Base-by-base conservation (phyloP, 2,113 vertebrate genomes). In the Capreolus pygargus region DNA sequence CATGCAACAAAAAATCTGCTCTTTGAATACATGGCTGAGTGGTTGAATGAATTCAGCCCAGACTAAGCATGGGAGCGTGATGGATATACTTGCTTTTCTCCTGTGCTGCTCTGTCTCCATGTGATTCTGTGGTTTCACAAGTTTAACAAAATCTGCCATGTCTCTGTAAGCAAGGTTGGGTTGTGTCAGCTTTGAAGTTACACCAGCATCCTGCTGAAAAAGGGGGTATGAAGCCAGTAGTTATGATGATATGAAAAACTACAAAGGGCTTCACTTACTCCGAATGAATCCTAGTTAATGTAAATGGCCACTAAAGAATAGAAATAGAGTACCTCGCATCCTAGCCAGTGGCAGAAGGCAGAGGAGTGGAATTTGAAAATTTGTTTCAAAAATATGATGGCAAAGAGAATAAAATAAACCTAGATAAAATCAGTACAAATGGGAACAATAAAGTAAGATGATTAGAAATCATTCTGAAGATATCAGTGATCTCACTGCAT, bases 331-430 rank as follows among this genome's bases (percentile, higher is more conserved):
- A 4, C 27, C 12, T 54, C 74, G 88, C 1, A 14, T 60, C 19
- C 60, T 67, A 93, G 58, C 58, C 43, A 92, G 79, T 23, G 25
- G 23, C 13, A 50, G 19, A 3, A 25, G 23, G 6, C 2, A 7
- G 6, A 70, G 17, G 15, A 79, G 19, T 47, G 8, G 47, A 58
- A 76, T 93, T 86, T 52, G 55, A 93, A 93, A 74, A 30, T 47
- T 54, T 55, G 27, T 95, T 88, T 94, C 7, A 5, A 93, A 94
- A 78, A n/a, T 83, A 58, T n/a, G 28, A 10, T 16, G 67, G 43
- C 79, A 94, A 86, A 47, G 15, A 54, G 39, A 47, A 94, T 93
- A 60, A 39, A 87, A 45, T 81, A 64, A 86, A 70, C 16, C 47
- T 9, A 61, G 19, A 2, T 47, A 92, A 78, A 96, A 93, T 7